Conservation (phyloP, 2,113 vertebrate genomes). For the Tenebrosternarchus preto region DNA sequence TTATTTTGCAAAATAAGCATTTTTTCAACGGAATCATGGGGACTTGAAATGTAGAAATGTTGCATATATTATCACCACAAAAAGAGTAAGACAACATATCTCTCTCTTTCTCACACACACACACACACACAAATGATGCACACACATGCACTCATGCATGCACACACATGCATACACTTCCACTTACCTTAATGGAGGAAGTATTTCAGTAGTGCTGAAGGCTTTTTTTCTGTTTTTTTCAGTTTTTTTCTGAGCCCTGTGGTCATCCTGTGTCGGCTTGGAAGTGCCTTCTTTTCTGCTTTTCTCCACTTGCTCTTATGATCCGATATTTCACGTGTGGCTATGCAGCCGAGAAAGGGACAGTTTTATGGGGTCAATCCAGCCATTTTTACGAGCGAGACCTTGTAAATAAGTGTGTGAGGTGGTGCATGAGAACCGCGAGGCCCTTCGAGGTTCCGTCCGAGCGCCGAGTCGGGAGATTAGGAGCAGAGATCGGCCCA, state of each 20-base stretch:
- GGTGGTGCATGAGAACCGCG: not conserved
- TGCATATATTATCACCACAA: too few relatives aligned
- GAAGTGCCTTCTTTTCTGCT: conserved; percentile 17
- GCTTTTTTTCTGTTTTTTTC: conserved; percentile 50
- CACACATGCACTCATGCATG: not conserved
- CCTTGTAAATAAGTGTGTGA: conserved; percentile 35
- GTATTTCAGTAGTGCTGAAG: conserved; percentile 56
- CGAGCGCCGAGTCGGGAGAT: not conserved
- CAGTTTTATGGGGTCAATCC: conserved; percentile 35
- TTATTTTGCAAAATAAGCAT: too few relatives aligned
- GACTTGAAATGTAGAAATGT: too few relatives aligned
- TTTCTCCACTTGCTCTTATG: conserved; percentile 32
- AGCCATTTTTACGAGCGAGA: conserved; percentile 40
- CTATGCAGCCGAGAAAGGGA: not conserved
- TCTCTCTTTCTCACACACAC: not conserved
- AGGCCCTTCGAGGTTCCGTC: not conserved
- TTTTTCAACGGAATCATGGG: too few relatives aligned
- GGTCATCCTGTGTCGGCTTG: not conserved
- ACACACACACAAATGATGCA: not conserved
- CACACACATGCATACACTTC: conserved; percentile 51
- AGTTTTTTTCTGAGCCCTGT: not conserved
- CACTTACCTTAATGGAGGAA: conserved; percentile 68
- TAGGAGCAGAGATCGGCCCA: conserved; percentile 14
- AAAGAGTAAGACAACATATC: not conserved
- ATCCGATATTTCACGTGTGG: not conserved